These are phyloP conservation scores for Nesogale talazaci DNA, from an alignment of 2,113 vertebrate genomes.

Conservation along the genomic window DNA sequence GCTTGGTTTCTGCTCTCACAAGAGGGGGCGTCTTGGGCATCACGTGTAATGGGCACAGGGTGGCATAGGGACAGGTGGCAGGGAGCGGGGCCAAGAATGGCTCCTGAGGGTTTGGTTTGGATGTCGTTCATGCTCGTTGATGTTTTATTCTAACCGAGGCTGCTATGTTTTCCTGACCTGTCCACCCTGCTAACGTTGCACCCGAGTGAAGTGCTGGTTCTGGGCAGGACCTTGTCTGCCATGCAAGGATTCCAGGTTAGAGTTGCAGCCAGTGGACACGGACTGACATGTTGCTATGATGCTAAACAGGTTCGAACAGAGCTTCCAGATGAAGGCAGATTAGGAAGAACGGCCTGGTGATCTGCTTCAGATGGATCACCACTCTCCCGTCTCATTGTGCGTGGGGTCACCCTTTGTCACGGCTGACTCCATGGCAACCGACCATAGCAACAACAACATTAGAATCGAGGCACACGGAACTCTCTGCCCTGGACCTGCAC, in stretches of 20 bases:
- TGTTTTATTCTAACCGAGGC: background rate
- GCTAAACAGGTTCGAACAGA: background rate
- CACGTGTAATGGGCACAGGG: background rate
- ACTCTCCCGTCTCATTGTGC: background rate
- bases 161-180: background rate
- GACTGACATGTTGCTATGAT: background rate
- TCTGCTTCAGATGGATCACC: background rate
- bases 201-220: background rate
- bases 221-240: background rate
- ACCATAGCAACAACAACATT: background rate
- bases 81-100: background rate
- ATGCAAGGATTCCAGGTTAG: background rate
- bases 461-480: background rate
- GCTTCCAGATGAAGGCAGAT: background rate
- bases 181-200: background rate
- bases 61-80: background rate
- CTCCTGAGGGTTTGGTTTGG: background rate
- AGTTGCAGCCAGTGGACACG: background rate
- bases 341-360: background rate
- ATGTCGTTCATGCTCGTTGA: background rate
- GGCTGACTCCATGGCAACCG: background rate
- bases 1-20: conserved; percentile 9
- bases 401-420: background rate
- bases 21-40: background rate
- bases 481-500: background rate